phyloP scores from a whole-genome alignment of 2,113 vertebrate genomes.

The Hippocampus mohnikei region DNA sequence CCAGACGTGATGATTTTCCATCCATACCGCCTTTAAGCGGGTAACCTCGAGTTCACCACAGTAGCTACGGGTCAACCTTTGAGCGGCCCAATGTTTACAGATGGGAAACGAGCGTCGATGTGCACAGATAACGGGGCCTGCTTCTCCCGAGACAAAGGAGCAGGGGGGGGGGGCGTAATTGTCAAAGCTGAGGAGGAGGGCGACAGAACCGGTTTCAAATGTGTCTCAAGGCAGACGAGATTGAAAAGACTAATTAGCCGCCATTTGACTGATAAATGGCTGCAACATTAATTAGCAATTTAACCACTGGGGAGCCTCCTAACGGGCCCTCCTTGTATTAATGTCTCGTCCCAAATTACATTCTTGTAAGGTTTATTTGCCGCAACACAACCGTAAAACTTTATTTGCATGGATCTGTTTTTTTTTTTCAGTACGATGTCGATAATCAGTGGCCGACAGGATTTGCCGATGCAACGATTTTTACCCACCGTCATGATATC shows the following conservation, averaged over 20 bases:
- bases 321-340: conserved; percentile 28
- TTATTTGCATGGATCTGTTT: not conserved
- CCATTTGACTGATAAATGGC: conserved; percentile 77
- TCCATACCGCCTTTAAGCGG: conserved; percentile 17
- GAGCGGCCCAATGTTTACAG: conserved; percentile 53
- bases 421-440: not conserved
- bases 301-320: conserved; percentile 56
- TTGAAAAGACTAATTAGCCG: conserved; percentile 84
- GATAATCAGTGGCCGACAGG: not conserved
- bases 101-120: conserved; percentile 47
- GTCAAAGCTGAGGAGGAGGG: conserved; percentile 35
- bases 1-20: conserved; percentile 25
- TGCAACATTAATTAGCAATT: conserved; percentile 79
- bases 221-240: conserved; percentile 66
- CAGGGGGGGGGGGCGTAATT: conserved; percentile 35
- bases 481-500: not conserved
- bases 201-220: conserved; percentile 38
- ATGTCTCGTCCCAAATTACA: not conserved
- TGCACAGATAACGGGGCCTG: conserved; percentile 41
- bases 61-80: conserved; percentile 49
- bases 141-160: conserved; percentile 19
- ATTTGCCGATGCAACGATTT: not conserved
- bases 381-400: not conserved
- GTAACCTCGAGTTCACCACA: conserved; percentile 44
- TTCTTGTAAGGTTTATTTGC: conserved; percentile 12